Base-by-base conservation (phyloP, 1,140 invertebrate genomes). In the Aphaenogaster floridana region DNA sequence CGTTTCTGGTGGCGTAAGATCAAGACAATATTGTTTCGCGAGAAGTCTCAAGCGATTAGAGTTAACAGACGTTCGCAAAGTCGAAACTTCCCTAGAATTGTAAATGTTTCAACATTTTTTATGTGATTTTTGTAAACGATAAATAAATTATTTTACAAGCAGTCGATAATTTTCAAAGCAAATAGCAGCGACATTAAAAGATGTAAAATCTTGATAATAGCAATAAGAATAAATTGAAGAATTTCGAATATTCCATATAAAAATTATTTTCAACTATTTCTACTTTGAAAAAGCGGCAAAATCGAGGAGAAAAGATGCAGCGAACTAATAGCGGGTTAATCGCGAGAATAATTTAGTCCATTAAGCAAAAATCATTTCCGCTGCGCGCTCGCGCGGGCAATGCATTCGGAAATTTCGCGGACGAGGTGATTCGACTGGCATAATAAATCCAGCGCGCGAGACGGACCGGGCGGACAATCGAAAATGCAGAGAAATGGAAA, bases 401-500 rank as follows among this genome's bases (percentile, higher is more conserved):
- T 57, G 79, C 79, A 59, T 72, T 83, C 39, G 66, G 59, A 72
- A 59, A 52, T 76, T 72, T 45, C 34, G 77, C 61, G n/a, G 48
- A 39, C 66, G 42, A 59, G 54, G 68, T 74, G 74, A 83, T 83
- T 83, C 79, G 52, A 83, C 66, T 39, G 68, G 54, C 80, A 74
- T 74, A 83, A 83, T 83, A 83, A 83, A 83, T 83, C 28, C 42
- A 45, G 66, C 66, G 66, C 17, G 34, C 36, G 39, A 21, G 68
- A 83, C 52, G 68, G 39, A 17, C 52, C 50, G 39, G 28, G 79
- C 39, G 52, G 68, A 74, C 68, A 83, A 74, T 83, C 39, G 78
- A 81, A 81, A 86, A 61, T 61, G 78, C 76, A 50, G 66, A 83
- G 50, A 68, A 68, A 79, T 77, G 50, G 83, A 80, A 36, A 63